Conservation (phyloP, 2,797 vertebrate genomes). For the Hyperoplus lanceolatus region DNA sequence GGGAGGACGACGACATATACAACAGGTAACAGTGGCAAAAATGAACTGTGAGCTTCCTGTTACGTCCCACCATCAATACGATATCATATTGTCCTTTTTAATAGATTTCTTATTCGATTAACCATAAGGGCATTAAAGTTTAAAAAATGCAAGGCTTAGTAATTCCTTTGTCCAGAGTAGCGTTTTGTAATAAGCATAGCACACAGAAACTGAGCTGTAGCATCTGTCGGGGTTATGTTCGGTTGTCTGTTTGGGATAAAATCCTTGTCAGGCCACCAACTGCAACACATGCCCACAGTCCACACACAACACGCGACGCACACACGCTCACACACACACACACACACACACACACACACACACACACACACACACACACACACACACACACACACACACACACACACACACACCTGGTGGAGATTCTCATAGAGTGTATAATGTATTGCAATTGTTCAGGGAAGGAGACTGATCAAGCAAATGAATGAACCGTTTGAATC, state of each 20-base stretch:
- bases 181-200: background rate
- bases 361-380: background rate
- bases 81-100: background rate
- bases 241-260: background rate
- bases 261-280: constrained; percentile 19
- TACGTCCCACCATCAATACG: constrained; percentile 3
- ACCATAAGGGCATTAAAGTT: background rate
- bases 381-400: background rate
- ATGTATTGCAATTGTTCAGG: constrained; percentile 64
- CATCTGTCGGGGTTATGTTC: constrained; percentile 40
- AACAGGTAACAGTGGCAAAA: constrained; percentile 88
- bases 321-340: background rate
- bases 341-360: constrained; percentile 6
- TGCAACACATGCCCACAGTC: constrained; percentile 3
- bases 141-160: constrained; percentile 18
- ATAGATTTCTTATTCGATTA: constrained; percentile 1
- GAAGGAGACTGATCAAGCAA: constrained; percentile 56
- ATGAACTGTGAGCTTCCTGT: background rate
- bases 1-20: constrained; percentile 98
- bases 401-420: constrained; percentile 8
- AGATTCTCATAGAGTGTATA: constrained; percentile 39
- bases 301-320: background rate
- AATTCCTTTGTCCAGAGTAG: background rate
- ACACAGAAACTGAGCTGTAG: background rate
- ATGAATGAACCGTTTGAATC: constrained; percentile 73